Evolutionary conservation across 1,140 invertebrate species (phyloP), one percentile per base, ranked within the genome.

Genomic region (Akabosia matsudoensis): DNA sequence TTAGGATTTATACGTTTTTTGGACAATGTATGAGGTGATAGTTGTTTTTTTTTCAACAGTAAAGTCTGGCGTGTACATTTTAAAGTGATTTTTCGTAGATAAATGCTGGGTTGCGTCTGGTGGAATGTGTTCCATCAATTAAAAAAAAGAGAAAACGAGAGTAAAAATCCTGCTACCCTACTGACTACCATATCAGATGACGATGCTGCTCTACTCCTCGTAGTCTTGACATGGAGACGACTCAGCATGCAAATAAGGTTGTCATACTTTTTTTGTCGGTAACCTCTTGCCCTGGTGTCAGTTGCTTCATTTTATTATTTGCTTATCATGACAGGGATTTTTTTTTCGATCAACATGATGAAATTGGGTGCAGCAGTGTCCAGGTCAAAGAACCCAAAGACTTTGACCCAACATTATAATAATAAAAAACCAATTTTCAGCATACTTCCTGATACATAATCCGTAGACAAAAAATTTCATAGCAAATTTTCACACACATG

Each of bases 341-440:
- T n/a, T n/a, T n/a, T n/a, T n/a, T n/a, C n/a, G 73, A 34, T 77
- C 54, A 28, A 26, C 71, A 61, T 33, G 67, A 70, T 26, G 78
- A 33, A 34, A 72, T 18, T 10, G 78, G 52, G n/a, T 67, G 1
- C 2, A 52, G 75, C 70, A 34, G 45, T 22, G n/a, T n/a, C 37
- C n/a, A 34, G 45, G 73, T 75, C 74, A 71, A 73, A 75, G 74
- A 78, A 78, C 74, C 70, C 74, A 75, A 78, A 78, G 70, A 78
- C 73, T 75, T 75, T 72, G 74, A 78, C 64, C 77, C 45, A 33
- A 73, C 54, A 51, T 7, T 26, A 72, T 37, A 72, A 45, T 45
- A 7, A 67, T 67, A 67, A 7, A 16, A 67, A n/a, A n/a, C n/a
- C n/a, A n/a, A n/a, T n/a, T n/a, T 67, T 31, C 61, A 30, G 22